Conservation (phyloP, 2,888 invertebrate species). For the Lepidocyrtoides sp. region DNA sequence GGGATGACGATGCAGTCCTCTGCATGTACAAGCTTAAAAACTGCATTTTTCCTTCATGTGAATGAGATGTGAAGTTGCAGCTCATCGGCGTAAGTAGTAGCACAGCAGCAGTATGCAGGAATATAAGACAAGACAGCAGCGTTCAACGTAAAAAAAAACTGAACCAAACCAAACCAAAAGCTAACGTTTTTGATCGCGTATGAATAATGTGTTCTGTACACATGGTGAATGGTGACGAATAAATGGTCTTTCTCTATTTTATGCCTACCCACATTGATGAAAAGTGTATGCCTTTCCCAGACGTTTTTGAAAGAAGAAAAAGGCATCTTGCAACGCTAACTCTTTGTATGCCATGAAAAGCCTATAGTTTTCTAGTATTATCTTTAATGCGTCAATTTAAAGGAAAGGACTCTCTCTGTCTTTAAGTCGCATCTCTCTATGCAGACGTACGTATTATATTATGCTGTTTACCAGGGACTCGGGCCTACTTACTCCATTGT, state of each 20-base stretch:
- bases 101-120: neutral
- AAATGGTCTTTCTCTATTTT: neutral
- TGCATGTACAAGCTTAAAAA: neutral
- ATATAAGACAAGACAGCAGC: neutral
- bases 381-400: slow-evolving; percentile 41
- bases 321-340: neutral
- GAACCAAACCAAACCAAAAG: neutral
- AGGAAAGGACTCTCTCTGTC: slow-evolving; percentile 31
- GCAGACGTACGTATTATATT: neutral
- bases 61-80: neutral
- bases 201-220: slow-evolving; percentile 10
- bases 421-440: slow-evolving; percentile 4
- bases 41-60: slow-evolving; percentile 38
- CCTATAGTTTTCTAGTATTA: slow-evolving; percentile 9
- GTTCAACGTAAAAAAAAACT: neutral
- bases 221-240: slow-evolving; percentile 29
- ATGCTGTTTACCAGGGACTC: neutral
- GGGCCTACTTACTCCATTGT: slow-evolving; percentile 70
- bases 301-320: slow-evolving; percentile 3
- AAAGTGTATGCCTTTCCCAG: slow-evolving; percentile 28
- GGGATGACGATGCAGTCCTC: neutral
- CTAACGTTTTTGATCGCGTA: slow-evolving; percentile 12
- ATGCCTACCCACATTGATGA: neutral
- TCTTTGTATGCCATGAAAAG: slow-evolving; percentile 46
- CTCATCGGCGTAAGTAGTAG: neutral